phyloP scores from a whole-genome alignment of 1,140 invertebrate species.

The Pseudomyrmex gracilis region DNA sequence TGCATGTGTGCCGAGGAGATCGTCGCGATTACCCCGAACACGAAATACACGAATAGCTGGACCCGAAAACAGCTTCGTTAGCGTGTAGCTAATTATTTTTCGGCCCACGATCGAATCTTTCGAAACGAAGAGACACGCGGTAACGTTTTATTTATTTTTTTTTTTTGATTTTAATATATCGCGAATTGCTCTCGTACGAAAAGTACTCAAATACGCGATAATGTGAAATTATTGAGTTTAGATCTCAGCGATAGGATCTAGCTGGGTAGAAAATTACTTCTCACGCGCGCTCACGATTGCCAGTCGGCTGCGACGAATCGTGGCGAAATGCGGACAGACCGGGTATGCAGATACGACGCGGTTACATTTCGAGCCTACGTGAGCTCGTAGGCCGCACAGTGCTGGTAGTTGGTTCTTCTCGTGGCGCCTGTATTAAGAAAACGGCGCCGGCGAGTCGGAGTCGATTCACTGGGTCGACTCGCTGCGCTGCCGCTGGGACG shows the following conservation, averaged over 20 bases:
- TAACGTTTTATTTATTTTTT: slow-evolving; percentile 15
- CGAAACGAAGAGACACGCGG: not conserved
- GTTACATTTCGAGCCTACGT: slow-evolving; percentile 36
- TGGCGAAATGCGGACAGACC: slow-evolving; percentile 19
- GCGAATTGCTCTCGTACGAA: too few species aligned
- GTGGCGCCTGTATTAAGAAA: slow-evolving; percentile 42
- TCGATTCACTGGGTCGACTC: slow-evolving; percentile 12
- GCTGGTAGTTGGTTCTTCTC: slow-evolving; percentile 25
- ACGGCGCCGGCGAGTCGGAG: slow-evolving; percentile 42
- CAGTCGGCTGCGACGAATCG: slow-evolving; percentile 22
- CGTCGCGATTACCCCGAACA: slow-evolving; percentile 27
- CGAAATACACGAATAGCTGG: slow-evolving; percentile 4
- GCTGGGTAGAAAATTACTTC: not conserved
- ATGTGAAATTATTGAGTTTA: too few species aligned
- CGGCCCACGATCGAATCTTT: too few species aligned
- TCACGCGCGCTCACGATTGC: not conserved
- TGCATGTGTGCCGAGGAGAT: slow-evolving; percentile 8
- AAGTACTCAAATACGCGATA: too few species aligned
- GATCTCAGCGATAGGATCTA: too few species aligned
- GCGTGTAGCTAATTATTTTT: slow-evolving; percentile 26
- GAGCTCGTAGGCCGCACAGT: slow-evolving; percentile 10
- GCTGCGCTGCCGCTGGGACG: not conserved
- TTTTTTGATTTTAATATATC: not conserved
- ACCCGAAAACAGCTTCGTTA: slow-evolving; percentile 43
- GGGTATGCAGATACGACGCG: not conserved